Base-by-base conservation (phyloP, 2,113 vertebrate species). In the Dicaeum eximium region DNA sequence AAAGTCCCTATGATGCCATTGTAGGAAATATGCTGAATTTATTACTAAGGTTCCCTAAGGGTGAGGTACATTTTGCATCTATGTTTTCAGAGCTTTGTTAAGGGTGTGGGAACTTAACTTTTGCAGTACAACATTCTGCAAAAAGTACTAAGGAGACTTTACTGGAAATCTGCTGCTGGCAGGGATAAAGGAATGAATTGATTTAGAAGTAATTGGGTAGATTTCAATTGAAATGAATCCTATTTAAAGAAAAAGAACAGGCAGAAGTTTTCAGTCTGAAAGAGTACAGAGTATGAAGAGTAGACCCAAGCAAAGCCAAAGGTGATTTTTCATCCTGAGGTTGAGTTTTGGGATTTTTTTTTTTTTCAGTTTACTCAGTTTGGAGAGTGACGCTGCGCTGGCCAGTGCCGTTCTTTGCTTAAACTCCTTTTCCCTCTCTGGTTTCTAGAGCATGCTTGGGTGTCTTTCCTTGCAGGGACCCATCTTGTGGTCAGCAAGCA, bases 131-230 rank as follows among this genome's bases (percentile, higher is more conserved):
- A 42, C 28, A 62, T 85, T 80, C 42, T 73, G 71, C 13, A 66
- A 66, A 83, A 80, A n/a, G 13, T 53, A 14, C 42, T 53, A 22
- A 77, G 74, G 27, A 88, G 31, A 33, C 17, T 88, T 85, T 82
- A 60, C 47, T 88, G 88, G 58, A 91, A 94, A 93, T 56, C 67
- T 90, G 44, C 71, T 86, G 66, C 85, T 92, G 92, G 58, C 72
- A 73, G 35, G n/a, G 44, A 30, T 22, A 51, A 67, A 71, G 90
- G 67, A 82, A 48, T 80, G 30, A 88, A 94, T 80, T 90, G 42
- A 88, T 93, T 94, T 70, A 85, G 47, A 89, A 69, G 44, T 70
- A 93, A 77, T 30, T 93, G 90, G 79, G 80, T 51, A 58, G 47
- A 70, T 28, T 95, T 90, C 74, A 88, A 4, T 17, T 73, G 47